A percentile compares a stretch with the other conserved stretches of the same genome.
phyloP scores from a whole-genome alignment of 2,888 invertebrate genomes.

The Shargacucullia verbasci region DNA sequence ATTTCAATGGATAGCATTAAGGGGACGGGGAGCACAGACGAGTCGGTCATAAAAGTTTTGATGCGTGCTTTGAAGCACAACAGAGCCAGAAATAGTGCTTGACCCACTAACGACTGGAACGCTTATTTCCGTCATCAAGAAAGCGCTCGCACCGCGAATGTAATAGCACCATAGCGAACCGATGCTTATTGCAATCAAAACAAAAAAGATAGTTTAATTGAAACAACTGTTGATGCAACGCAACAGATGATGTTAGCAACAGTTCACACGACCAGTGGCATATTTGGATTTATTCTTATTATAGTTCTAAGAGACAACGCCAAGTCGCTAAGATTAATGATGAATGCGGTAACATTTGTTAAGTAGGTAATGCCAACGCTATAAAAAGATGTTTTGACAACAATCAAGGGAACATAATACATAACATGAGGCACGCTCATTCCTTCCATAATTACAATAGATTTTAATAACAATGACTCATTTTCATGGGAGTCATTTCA shows the following conservation, averaged over 20 bases:
- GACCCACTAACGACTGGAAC: constrained; percentile 87
- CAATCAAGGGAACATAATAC: constrained; percentile 26
- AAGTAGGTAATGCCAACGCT: constrained; percentile 54
- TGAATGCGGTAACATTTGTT: constrained; percentile 53
- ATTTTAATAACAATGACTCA: constrained; percentile 31
- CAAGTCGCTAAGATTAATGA: constrained; percentile 56
- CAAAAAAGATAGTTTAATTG: constrained; percentile 41
- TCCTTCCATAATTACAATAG: constrained; percentile 28
- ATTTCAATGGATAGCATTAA: constrained; percentile 68
- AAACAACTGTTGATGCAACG: constrained; percentile 17
- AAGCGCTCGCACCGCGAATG: constrained; percentile 67
- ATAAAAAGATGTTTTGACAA: constrained; percentile 52
- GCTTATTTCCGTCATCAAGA: constrained; percentile 87
- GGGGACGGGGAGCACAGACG: constrained; percentile 66
- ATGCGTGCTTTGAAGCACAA: constrained; percentile 81
- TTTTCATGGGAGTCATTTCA: constrained; percentile 10
- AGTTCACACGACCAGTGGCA: constrained; percentile 18
- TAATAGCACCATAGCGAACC: constrained; percentile 62
- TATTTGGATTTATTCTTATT: constrained; percentile 51
- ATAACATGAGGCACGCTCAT: constrained; percentile 8
- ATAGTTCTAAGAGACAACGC: constrained; percentile 49
- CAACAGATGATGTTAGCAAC: constrained; percentile 32
- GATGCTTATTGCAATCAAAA: constrained; percentile 71
- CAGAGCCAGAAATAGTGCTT: constrained; percentile 85
- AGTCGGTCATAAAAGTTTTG: constrained; percentile 75